Conservation (phyloP, 2,797 vertebrate species). For the Phataginus tricuspis region DNA sequence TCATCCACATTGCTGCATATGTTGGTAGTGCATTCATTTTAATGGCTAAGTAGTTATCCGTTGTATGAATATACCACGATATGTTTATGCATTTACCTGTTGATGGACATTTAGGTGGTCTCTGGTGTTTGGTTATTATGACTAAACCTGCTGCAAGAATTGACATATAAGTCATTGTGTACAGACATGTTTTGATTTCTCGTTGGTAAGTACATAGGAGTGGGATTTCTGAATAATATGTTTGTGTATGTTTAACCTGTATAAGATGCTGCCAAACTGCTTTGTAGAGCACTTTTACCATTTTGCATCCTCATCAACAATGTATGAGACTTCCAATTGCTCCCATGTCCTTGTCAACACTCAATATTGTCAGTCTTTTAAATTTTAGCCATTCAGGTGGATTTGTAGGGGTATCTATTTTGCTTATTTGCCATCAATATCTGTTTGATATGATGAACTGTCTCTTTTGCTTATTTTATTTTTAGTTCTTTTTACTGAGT, state of each 20-base stretch:
- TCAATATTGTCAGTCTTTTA: not conserved
- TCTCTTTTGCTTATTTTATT: not conserved
- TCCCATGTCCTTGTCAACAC: not conserved
- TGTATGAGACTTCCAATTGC: not conserved
- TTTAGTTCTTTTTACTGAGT: not conserved
- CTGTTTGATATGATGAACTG: not conserved
- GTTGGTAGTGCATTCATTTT: not conserved
- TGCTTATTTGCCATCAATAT: not conserved
- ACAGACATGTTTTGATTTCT: not conserved
- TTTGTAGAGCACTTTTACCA: not conserved
- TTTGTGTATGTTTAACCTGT: not conserved
- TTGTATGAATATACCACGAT: not conserved
- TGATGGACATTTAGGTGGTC: not conserved
- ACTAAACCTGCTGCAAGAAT: not conserved
- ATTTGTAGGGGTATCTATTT: not conserved
- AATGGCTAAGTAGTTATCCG: not conserved
- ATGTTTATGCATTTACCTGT: not conserved
- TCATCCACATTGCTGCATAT: not conserved
- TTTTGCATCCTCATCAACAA: not conserved
- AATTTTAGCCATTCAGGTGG: not conserved
- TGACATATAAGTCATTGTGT: not conserved
- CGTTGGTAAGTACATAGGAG: not conserved
- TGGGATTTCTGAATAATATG: not conserved
- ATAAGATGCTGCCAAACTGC: not conserved
- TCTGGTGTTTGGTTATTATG: not conserved